Evolutionary conservation across 1,140 invertebrate species (phyloP).

Genomic region (Dreissena polymorpha): DNA sequence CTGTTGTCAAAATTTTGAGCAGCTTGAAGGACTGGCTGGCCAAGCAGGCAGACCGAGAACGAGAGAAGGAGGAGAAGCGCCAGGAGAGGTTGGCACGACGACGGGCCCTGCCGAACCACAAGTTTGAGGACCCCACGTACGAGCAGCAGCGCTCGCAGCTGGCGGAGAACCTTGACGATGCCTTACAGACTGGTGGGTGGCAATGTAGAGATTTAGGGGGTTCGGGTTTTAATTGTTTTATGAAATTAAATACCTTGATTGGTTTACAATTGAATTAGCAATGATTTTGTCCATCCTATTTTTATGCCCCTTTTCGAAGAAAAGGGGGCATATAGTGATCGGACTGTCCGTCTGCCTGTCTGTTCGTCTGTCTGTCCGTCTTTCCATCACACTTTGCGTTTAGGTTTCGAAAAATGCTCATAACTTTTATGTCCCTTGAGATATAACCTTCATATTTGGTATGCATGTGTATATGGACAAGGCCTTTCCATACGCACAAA

Average conservation of each 20-base stretch:
- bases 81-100: constrained; percentile 88
- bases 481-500: too few species aligned
- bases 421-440: too few species aligned
- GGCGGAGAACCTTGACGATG: constrained; percentile 89
- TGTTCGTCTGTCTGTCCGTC: too few species aligned
- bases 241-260: not conserved
- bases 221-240: not conserved
- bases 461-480: too few species aligned
- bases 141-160: constrained; percentile 88
- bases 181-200: constrained; percentile 81
- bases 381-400: too few species aligned
- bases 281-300: not conserved
- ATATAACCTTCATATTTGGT: too few species aligned
- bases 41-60: constrained; percentile 89
- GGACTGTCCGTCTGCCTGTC: too few species aligned
- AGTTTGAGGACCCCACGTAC: constrained; percentile 90
- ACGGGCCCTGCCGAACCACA: constrained; percentile 87
- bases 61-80: constrained; percentile 84
- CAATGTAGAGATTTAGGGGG: too few species aligned
- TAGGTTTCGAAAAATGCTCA: too few species aligned
- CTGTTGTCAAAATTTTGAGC: not conserved
- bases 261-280: not conserved
- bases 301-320: too few species aligned
- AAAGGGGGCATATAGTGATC: too few species aligned
- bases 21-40: constrained; percentile 92